Evolutionary conservation across 2,113 vertebrate genomes (phyloP), one percentile per base, ranked within the genome.

Genomic region (Uropsilus gracilis): DNA sequence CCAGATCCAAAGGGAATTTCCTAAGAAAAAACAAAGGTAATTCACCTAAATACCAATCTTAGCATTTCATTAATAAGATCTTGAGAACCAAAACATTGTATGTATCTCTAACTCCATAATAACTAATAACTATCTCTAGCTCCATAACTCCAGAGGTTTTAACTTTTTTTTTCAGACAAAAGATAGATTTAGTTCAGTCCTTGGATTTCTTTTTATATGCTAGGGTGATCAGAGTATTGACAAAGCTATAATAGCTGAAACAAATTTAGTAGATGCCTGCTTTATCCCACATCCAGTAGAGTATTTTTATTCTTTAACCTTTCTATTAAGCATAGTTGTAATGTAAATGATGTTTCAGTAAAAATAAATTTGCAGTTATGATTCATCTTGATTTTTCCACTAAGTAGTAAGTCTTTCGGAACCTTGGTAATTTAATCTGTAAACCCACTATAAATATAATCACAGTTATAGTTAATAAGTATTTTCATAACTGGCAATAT

Each of bases 241-340:
- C 22, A 81, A 42, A 76, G 34, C 44, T 86, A 39, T 69, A 91
- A 76, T 28, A 61, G 5, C 46, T 68, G 5, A 90, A 89, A 61
- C 24, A 64, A 72, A 69, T 59, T 94, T 44, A 75, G 20, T 69
- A 2, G 14, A 69, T 53, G 11, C 5, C 9, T 63, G 50, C 2
- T 42, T 78, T 80, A 77, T 48, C 30, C 14, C 28, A 16, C 7
- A 22, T 72, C n/a, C 28, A 48, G 0, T 10, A 44, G 8, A 77
- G 17, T 87, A 24, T n/a, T 87, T 94, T 55, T 48, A 57, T 68
- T 92, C 32, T 81, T 75, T 55, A 78, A 66, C 61, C 46, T 83
- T 48, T 72, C 42, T 42, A 14, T 71, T 66, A 46, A 4, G 2
- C 16, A 83, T 66, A 69, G 18, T 44, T 72, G 89, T 14, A 78